phyloP scores from a whole-genome alignment of 2,113 vertebrate species.

The Antechinus flavipes region DNA sequence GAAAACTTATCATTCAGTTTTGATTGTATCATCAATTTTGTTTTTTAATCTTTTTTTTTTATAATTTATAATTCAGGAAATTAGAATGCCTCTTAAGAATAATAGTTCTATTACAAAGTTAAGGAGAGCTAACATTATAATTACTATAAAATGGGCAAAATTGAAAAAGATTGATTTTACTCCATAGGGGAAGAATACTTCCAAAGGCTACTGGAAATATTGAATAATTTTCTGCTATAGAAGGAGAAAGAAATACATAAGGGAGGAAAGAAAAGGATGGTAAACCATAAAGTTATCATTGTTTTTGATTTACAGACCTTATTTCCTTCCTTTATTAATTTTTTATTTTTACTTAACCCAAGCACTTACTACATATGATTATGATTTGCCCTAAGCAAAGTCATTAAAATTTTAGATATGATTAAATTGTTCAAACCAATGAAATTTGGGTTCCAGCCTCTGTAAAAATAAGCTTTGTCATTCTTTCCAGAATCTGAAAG shows the following conservation, averaged over 20 bases:
- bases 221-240: neutral
- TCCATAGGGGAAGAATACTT: neutral
- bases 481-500: neutral
- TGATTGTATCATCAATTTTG: neutral
- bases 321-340: conserved; percentile 1
- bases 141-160: neutral
- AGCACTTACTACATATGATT: neutral
- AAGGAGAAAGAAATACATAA: neutral
- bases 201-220: neutral
- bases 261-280: neutral
- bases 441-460: neutral
- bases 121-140: neutral
- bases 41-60: neutral
- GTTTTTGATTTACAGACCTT: neutral
- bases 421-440: neutral
- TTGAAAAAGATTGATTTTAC: neutral
- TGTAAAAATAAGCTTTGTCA: neutral
- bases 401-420: neutral
- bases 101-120: neutral
- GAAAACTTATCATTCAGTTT: neutral
- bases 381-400: neutral
- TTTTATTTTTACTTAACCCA: neutral
- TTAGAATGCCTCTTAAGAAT: neutral
- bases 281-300: neutral
- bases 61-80: neutral